These are phyloP conservation scores for Bombus confusus DNA, from an alignment of 1,140 invertebrate genomes.

Conservation along the genomic window DNA sequence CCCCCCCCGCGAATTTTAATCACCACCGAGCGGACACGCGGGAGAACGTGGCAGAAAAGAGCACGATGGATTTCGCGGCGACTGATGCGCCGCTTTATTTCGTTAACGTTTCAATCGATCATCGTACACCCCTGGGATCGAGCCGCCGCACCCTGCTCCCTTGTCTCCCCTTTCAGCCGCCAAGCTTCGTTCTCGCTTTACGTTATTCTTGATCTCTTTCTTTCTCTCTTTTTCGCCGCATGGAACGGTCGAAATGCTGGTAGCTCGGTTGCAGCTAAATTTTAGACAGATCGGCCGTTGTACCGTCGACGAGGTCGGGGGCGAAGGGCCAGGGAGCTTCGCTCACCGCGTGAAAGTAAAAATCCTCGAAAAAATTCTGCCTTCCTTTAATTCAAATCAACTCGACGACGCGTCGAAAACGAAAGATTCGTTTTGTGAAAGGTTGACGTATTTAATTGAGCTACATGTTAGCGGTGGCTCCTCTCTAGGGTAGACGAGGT, in stretches of 20 bases:
- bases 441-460: too few relatives aligned
- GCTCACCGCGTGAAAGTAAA: too few relatives aligned
- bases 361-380: too few relatives aligned
- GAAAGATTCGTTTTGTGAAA: too few relatives aligned
- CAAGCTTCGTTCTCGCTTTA: neutral
- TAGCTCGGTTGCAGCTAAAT: neutral
- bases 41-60: constrained; percentile 48
- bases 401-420: too few relatives aligned
- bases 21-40: constrained; percentile 58
- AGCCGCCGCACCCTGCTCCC: neutral
- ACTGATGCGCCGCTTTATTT: constrained; percentile 70
- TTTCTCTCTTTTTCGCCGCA: neutral
- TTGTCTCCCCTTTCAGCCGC: neutral
- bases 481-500: too few relatives aligned
- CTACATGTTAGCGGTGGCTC: too few relatives aligned
- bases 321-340: too few relatives aligned
- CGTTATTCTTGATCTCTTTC: neutral
- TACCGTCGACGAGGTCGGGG: too few relatives aligned
- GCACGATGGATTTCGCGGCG: constrained; percentile 62
- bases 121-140: constrained; percentile 59
- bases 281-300: too few relatives aligned
- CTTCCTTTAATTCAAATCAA: too few relatives aligned
- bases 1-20: constrained; percentile 73
- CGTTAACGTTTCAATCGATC: constrained; percentile 75
- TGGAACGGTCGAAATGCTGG: too few relatives aligned